These are phyloP conservation scores for Plectrocnemia conspersa DNA, from an alignment of 1,140 invertebrate species.

Conservation along the genomic window DNA sequence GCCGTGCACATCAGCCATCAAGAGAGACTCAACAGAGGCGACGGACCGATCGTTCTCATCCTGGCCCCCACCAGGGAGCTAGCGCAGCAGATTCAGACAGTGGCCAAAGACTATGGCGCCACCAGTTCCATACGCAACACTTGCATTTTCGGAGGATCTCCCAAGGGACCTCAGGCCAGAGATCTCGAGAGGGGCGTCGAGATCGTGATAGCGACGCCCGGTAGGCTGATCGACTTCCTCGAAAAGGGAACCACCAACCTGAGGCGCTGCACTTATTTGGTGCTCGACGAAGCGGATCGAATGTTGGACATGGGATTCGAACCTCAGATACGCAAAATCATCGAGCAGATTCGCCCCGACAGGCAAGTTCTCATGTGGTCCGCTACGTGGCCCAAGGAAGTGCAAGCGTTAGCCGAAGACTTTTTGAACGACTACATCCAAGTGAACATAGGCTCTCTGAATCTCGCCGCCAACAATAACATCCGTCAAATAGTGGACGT, in stretches of 20 bases:
- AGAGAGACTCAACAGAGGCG: slow-evolving; percentile 65
- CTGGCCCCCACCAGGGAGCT: slow-evolving; percentile 94
- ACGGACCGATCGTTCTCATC: slow-evolving; percentile 90
- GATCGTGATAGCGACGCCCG: slow-evolving; percentile 95
- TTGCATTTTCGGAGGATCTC: slow-evolving; percentile 95
- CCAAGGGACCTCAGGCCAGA: slow-evolving; percentile 87
- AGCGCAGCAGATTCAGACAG: slow-evolving; percentile 95
- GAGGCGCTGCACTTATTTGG: slow-evolving; percentile 87
- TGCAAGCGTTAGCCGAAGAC: slow-evolving; percentile 89
- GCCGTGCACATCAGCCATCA: slow-evolving; percentile 73
- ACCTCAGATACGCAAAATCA: slow-evolving; percentile 97
- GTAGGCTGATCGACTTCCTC: slow-evolving; percentile 94
- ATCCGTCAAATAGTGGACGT: slow-evolving; percentile 96
- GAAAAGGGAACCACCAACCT: slow-evolving; percentile 90
- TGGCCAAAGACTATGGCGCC: slow-evolving; percentile 85
- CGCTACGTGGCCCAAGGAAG: slow-evolving; percentile 99
- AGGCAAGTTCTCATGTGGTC: slow-evolving; percentile 98
- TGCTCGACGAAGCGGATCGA: slow-evolving; percentile 91
- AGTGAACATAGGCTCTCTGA: slow-evolving; percentile 92
- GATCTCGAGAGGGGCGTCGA: slow-evolving; percentile 89
- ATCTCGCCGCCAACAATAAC: slow-evolving; percentile 94
- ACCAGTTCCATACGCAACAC: slow-evolving; percentile 80
- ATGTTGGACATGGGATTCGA: slow-evolving; percentile 98
- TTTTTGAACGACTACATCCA: slow-evolving; percentile 87
- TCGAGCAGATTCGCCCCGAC: slow-evolving; percentile 92